Evolutionary conservation across 2,113 vertebrate species (phyloP), one percentile per base, ranked within the genome.

Genomic region (Choloepus hoffmanni): DNA sequence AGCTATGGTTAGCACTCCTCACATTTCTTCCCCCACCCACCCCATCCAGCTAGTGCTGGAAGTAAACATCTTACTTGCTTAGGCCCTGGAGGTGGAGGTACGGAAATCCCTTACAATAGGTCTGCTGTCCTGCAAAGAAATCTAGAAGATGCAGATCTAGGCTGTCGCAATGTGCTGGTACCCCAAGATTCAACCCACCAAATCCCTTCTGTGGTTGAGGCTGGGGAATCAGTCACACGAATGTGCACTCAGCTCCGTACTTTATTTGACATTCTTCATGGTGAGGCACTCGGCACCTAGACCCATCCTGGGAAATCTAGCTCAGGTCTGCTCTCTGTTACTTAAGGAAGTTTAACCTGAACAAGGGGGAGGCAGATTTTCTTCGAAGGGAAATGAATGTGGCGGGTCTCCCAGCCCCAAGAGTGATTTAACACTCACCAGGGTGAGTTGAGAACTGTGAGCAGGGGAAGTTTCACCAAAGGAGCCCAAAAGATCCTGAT

Each of bases 11-110:
- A 90, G 50, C 67, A 68, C 87, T 87, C 83, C 60, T 76, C 89
- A 63, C 70, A 18, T 70, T 45, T 74, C 81, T 92, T 58, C 82
- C 95, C 4, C 3, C 8, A 23, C 4, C 26, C 36, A 40, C 28
- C 8, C 60, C 63, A 30, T 14, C 63, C 18, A 81, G n/a, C 85
- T 45, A 19, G 36, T 4, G 43, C 43, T 85, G 33, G 30, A 90
- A 89, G 63, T 62, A 82, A 85, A 94, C 43, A 53, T 95, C 68
- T 73, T 30, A 60, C 55, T 95, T 79, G 94, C 73, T 85, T 33
- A 15, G n/a, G 58, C 40, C 55, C 18, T 58, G 55, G 55, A 58
- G 74, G 45, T 50, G 45, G 45, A 28, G 33, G 26, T 62, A 55
- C 79, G 43, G 16, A 24, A 58, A 89, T 6, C 24, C 85, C 45